These are phyloP conservation scores for Brachypalpus laphriformis DNA, from an alignment of 2,888 invertebrate species.

Conservation along the genomic window DNA sequence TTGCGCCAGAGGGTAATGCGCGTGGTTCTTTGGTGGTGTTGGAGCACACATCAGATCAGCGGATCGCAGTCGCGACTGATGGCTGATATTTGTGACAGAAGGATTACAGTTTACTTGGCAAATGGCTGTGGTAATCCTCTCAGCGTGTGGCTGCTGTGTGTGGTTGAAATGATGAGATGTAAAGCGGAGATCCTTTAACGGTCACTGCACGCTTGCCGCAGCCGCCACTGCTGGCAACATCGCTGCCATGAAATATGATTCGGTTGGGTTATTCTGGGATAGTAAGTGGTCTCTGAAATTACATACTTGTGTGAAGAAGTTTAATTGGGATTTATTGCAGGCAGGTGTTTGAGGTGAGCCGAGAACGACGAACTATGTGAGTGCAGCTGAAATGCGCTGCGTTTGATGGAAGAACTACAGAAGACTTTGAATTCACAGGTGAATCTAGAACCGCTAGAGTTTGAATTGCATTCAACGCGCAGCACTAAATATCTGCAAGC, in stretches of 20 bases:
- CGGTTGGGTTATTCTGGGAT: constrained; percentile 57
- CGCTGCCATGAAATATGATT: constrained; percentile 67
- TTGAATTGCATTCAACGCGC: neutral
- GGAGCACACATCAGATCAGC: constrained; percentile 48
- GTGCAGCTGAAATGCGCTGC: neutral
- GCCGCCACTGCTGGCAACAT: neutral
- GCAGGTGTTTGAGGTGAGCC: constrained; percentile 65
- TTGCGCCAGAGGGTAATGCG: constrained; percentile 58
- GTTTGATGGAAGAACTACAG: neutral
- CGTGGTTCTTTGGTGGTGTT: constrained; percentile 29
- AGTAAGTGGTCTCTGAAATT: constrained; percentile 69
- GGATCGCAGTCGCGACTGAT: constrained; percentile 57
- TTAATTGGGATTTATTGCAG: constrained; percentile 72
- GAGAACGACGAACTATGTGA: constrained; percentile 48
- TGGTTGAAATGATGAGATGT: constrained; percentile 50
- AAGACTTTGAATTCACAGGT: neutral
- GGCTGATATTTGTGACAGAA: constrained; percentile 73
- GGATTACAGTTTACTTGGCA: constrained; percentile 72
- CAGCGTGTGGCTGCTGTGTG: constrained; percentile 70
- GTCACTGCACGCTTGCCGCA: constrained; percentile 35
- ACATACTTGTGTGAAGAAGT: constrained; percentile 67
- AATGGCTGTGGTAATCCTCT: constrained; percentile 62
- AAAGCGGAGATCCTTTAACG: constrained; percentile 56
- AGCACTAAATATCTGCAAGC: no score
- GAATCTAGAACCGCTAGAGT: neutral